Conservation (phyloP, 2,797 vertebrate genomes). For the Simalia tracyae region DNA sequence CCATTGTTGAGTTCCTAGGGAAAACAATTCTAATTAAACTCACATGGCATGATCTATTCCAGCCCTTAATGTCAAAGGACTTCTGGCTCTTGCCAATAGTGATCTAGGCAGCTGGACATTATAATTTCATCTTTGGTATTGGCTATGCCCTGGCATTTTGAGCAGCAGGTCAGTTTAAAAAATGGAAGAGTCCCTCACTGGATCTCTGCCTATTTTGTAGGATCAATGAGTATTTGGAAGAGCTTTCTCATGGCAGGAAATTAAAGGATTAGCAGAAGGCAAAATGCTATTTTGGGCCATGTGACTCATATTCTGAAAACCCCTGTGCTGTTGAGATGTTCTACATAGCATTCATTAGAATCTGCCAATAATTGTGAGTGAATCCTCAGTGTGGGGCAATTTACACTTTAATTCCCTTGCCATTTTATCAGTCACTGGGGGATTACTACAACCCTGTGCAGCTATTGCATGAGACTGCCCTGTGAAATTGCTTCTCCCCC, state of each 20-base stretch:
- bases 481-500: neutral
- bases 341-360: neutral
- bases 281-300: constrained; percentile 27
- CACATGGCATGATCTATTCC: neutral
- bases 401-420: neutral
- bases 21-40: neutral
- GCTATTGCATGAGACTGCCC: neutral
- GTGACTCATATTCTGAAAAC: neutral
- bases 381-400: neutral
- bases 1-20: neutral
- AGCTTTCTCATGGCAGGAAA: constrained; percentile 39
- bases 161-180: neutral
- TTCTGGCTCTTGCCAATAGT: neutral
- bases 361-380: neutral
- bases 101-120: neutral
- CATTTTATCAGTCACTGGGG: neutral
- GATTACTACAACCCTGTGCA: neutral
- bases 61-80: neutral
- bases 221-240: constrained; percentile 49
- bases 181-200: constrained; percentile 29
- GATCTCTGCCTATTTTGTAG: constrained; percentile 31
- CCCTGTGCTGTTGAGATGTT: neutral
- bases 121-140: neutral
- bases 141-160: neutral
- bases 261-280: constrained; percentile 12